A percentile compares a stretch with the other conserved stretches of the same genome.
Evolutionary conservation across 2,113 vertebrate species (phyloP).

Genomic region (Anhinga anhinga): DNA sequence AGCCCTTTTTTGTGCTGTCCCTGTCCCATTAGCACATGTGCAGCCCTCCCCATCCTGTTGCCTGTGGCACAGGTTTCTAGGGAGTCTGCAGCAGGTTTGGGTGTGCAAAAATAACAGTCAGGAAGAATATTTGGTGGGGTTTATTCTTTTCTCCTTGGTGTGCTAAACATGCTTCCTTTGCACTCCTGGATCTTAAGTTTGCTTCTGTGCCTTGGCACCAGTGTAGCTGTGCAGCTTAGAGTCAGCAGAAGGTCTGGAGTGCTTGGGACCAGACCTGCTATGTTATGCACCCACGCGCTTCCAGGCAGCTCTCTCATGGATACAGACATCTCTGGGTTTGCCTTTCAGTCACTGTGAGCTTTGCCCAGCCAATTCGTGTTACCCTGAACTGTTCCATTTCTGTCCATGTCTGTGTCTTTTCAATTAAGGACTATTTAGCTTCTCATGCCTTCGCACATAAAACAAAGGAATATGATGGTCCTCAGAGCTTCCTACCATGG

Average conservation of each 20-base stretch:
- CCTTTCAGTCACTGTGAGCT: neutral
- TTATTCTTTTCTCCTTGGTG: neutral
- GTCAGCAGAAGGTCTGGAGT: neutral
- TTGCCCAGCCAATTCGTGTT: neutral
- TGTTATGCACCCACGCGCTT: accelerated
- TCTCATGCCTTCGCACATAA: neutral
- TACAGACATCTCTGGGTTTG: neutral
- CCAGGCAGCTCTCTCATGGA: neutral
- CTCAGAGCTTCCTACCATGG: neutral
- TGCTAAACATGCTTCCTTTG: neutral
- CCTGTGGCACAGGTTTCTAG: neutral
- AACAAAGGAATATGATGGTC: neutral
- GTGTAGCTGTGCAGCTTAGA: neutral
- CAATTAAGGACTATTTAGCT: neutral
- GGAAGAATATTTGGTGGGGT: neutral
- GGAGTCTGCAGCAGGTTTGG: neutral
- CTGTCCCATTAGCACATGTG: neutral
- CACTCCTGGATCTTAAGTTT: neutral
- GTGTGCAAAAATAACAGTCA: neutral
- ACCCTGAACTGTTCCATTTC: neutral
- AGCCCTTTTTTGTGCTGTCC: neutral
- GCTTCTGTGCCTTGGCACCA: neutral
- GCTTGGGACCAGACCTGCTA: neutral
- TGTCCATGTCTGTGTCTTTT: neutral
- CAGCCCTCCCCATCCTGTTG: neutral